A percentile compares a stretch with the other conserved stretches of the same genome.
Conservation (phyloP, 2,113 vertebrate genomes). For the Beaufortia kweichowensis region DNA sequence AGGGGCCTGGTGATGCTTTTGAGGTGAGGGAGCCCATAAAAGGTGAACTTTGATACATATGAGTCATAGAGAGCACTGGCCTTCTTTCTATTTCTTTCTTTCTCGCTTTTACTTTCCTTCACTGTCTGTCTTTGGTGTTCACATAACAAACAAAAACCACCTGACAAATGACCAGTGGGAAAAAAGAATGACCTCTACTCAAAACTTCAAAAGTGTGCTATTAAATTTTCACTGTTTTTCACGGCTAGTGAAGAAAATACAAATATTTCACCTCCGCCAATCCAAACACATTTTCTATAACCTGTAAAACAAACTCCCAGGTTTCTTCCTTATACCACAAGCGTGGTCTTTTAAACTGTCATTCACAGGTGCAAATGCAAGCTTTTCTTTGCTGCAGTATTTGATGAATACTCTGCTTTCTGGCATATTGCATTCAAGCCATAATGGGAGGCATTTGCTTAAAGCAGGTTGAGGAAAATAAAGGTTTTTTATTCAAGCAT, state of each 20-base stretch:
- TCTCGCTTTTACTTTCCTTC: slow-evolving; percentile 24
- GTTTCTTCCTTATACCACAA: background rate
- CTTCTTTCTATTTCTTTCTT: slow-evolving; percentile 45
- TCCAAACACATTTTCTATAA: slow-evolving; percentile 13
- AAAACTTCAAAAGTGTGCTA: slow-evolving; percentile 13
- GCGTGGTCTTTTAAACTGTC: slow-evolving; percentile 23
- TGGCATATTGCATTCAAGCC: slow-evolving; percentile 3
- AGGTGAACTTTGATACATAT: slow-evolving; percentile 53
- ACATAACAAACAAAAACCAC: slow-evolving; percentile 32
- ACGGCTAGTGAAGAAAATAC: slow-evolving; percentile 7
- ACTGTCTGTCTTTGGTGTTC: slow-evolving; percentile 13
- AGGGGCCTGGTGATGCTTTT: slow-evolving; percentile 50
- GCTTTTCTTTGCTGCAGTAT: background rate
- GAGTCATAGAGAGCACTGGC: slow-evolving; percentile 39
- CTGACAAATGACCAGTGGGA: slow-evolving; percentile 27
- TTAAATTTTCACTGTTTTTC: background rate
- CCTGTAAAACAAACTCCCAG: slow-evolving; percentile 15
- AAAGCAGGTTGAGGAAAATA: background rate
- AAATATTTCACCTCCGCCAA: slow-evolving; percentile 31
- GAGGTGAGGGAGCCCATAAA: slow-evolving; percentile 51
- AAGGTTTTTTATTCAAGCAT: slow-evolving; percentile 2
- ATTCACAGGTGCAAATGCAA: background rate
- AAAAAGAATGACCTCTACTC: background rate
- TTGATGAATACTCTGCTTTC: background rate
- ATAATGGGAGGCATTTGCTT: slow-evolving; percentile 20